A percentile compares a stretch with the other conserved stretches of the same genome.
These are phyloP conservation scores for Tautogolabrus adspersus DNA, from an alignment of 2,113 vertebrate genomes.

Conservation along the genomic window DNA sequence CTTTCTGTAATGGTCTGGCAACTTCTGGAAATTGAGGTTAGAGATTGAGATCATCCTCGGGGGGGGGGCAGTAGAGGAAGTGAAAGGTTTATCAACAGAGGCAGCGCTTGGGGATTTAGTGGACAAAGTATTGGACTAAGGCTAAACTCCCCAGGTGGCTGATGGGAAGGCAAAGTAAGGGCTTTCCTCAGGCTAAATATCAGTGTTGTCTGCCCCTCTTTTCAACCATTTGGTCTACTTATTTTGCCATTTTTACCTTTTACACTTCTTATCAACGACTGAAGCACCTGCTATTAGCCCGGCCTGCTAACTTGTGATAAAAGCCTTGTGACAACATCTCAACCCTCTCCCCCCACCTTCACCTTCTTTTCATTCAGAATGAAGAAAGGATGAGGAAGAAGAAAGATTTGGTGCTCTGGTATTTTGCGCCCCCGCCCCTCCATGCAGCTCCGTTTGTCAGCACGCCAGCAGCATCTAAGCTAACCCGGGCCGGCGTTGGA, in stretches of 20 bases:
- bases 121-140: constrained; percentile 47
- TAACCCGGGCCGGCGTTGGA: constrained; percentile 71
- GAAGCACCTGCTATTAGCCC: constrained; percentile 58
- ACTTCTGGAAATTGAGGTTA: constrained; percentile 66
- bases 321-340: constrained; percentile 61
- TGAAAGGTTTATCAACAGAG: constrained; percentile 68
- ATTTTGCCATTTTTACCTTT: constrained; percentile 43
- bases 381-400: constrained; percentile 31
- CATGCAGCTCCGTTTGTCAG: constrained; percentile 63
- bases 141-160: constrained; percentile 59
- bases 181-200: constrained; percentile 50
- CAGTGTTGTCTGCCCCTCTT: constrained; percentile 40
- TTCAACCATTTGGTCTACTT: constrained; percentile 26
- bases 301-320: constrained; percentile 69
- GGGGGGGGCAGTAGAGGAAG: constrained; percentile 20
- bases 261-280: constrained; percentile 49
- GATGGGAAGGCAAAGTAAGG: constrained; percentile 39
- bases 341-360: constrained; percentile 27
- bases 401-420: constrained; percentile 39
- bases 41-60: constrained; percentile 64
- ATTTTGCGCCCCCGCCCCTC: constrained; percentile 53
- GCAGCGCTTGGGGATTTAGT: constrained; percentile 59
- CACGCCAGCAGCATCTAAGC: constrained; percentile 62
- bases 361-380: constrained; percentile 49
- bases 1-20: constrained; percentile 65